These are phyloP conservation scores for Oryzias dopingdopingensis DNA, from an alignment of 2,797 vertebrate species.

Conservation along the genomic window DNA sequence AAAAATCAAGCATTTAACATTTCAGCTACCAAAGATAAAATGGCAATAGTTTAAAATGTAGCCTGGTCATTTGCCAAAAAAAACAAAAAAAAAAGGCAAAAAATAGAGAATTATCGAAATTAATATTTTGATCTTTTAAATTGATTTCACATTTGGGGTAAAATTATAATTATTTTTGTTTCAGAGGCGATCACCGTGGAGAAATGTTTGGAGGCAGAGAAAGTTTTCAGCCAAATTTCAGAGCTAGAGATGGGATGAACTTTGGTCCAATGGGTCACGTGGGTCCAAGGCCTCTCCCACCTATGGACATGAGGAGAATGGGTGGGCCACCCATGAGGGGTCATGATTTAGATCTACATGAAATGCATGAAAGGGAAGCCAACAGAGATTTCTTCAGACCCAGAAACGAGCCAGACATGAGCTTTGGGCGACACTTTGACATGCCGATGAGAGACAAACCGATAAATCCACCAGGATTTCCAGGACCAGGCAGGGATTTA, in stretches of 20 bases:
- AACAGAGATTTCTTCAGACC: conserved; percentile 75
- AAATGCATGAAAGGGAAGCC: conserved; percentile 84
- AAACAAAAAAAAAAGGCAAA: neutral
- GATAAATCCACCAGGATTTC: conserved; percentile 82
- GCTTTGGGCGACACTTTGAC: conserved; percentile 80
- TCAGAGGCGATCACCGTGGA: conserved; percentile 90
- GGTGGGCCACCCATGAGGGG: conserved; percentile 86
- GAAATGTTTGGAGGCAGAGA: conserved; percentile 93
- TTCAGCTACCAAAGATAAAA: too few species aligned
- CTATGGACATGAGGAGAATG: conserved; percentile 88
- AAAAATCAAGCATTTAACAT: too few species aligned
- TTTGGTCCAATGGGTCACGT: conserved; percentile 76
- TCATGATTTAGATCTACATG: conserved; percentile 82
- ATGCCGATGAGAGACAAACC: conserved; percentile 66
- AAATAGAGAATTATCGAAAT: neutral
- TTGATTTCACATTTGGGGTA: neutral
- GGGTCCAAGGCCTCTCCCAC: conserved; percentile 81
- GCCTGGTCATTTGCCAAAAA: neutral
- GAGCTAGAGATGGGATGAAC: conserved; percentile 91
- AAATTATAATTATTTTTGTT: conserved; percentile 44
- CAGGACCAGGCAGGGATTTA: conserved; percentile 79
- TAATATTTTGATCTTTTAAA: neutral
- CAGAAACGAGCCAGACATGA: conserved; percentile 71
- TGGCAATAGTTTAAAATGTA: too few species aligned
- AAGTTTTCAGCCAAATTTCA: conserved; percentile 88